These are phyloP conservation scores for Tachina fera DNA, from an alignment of 2,888 invertebrate genomes.

Conservation along the genomic window DNA sequence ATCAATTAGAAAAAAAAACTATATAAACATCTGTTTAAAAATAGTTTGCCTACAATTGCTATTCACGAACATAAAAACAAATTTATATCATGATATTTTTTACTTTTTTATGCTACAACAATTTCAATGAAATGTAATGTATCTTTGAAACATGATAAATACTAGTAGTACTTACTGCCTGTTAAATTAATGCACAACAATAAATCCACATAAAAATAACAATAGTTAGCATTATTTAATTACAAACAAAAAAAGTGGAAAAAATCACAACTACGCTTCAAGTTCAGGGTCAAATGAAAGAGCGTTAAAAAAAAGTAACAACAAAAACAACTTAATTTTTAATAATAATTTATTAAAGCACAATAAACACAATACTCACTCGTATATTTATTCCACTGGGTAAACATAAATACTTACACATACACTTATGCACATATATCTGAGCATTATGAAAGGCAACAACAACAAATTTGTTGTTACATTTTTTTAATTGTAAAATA, in stretches of 20 bases:
- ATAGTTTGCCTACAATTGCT: background rate
- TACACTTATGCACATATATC: background rate
- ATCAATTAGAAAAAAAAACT: background rate
- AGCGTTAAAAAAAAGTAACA: conserved; percentile 14
- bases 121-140: conserved; percentile 21
- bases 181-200: conserved; percentile 26
- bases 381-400: background rate
- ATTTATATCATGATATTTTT: conserved; percentile 8
- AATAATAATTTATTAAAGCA: conserved; percentile 33
- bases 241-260: conserved; percentile 6
- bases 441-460: no score
- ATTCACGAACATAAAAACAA: background rate
- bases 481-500: background rate
- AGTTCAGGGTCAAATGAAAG: conserved; percentile 52
- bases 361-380: conserved; percentile 1
- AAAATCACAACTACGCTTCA: conserved; percentile 33
- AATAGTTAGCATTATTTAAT: conserved; percentile 20
- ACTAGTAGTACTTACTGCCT: background rate
- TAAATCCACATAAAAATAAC: conserved; percentile 47
- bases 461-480: conserved; percentile 1
- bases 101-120: conserved; percentile 47
- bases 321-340: conserved; percentile 16
- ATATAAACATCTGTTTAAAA: background rate
- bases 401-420: background rate
- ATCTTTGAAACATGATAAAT: conserved; percentile 19